These are phyloP conservation scores for Nettapus auritus DNA, from an alignment of 2,113 vertebrate species.

Conservation along the genomic window DNA sequence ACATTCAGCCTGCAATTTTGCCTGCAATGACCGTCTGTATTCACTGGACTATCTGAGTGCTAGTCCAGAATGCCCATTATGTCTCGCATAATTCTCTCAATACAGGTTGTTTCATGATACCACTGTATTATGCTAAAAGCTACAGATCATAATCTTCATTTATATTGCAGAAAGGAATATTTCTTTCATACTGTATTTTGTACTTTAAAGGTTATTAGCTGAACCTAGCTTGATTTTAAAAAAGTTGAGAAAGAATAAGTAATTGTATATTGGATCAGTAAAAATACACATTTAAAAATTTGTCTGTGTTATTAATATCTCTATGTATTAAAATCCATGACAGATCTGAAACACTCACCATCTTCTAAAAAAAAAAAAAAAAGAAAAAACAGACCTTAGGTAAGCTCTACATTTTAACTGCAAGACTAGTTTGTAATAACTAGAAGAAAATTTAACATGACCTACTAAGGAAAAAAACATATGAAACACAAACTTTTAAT, in stretches of 20 bases:
- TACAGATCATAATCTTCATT: neutral
- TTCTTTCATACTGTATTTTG: neutral
- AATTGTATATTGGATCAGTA: neutral
- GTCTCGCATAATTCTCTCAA: neutral
- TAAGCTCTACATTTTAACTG: neutral
- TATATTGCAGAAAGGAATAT: neutral
- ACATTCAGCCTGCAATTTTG: neutral
- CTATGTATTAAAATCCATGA: neutral
- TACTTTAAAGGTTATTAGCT: neutral
- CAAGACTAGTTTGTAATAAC: neutral
- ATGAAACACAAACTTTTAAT: neutral
- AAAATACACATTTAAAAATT: neutral
- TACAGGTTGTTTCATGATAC: neutral
- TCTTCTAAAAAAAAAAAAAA: neutral
- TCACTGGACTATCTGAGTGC: neutral
- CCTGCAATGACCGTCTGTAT: neutral
- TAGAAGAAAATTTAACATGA: neutral
- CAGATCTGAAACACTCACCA: neutral
- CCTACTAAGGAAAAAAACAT: neutral
- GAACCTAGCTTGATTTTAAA: neutral
- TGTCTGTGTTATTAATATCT: neutral
- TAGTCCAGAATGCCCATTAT: neutral
- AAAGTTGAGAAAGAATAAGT: neutral
- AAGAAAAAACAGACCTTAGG: neutral
- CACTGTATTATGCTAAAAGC: neutral